phyloP scores from a whole-genome alignment of 2,797 vertebrate species.

The Discoglossus pictus region DNA sequence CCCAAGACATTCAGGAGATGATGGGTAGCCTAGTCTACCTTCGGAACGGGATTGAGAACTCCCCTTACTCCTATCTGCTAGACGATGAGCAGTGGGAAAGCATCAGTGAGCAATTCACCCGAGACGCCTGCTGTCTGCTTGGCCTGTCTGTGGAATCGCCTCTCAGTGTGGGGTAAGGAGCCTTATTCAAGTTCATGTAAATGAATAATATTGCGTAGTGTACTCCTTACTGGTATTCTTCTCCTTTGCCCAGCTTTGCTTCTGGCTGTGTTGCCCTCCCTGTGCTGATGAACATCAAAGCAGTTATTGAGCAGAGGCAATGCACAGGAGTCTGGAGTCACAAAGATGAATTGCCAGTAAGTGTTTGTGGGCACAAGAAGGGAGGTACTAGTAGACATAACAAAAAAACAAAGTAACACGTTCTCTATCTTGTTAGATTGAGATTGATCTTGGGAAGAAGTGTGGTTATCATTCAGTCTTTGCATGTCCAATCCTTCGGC shows the following conservation, averaged over 20 bases:
- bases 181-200: background rate
- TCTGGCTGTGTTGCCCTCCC: constrained; percentile 80
- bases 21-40: constrained; percentile 82
- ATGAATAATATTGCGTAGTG: background rate
- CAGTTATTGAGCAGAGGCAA: constrained; percentile 80
- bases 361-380: constrained; percentile 51
- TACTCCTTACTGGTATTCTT: background rate
- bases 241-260: constrained; percentile 69
- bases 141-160: constrained; percentile 80
- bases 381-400: background rate
- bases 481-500: constrained; percentile 81
- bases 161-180: constrained; percentile 75
- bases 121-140: constrained; percentile 77
- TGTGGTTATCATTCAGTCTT: constrained; percentile 84
- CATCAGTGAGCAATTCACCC: constrained; percentile 81
- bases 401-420: background rate
- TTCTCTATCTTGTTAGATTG: constrained; percentile 67
- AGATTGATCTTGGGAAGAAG: constrained; percentile 80
- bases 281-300: constrained; percentile 80
- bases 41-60: constrained; percentile 80
- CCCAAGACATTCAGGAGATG: constrained; percentile 77
- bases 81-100: constrained; percentile 80
- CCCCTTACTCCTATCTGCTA: constrained; percentile 75
- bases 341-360: constrained; percentile 80
- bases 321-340: constrained; percentile 82